Evolutionary conservation across 2,113 vertebrate species (phyloP).

Genomic region (Gymnocephalus cernua): DNA sequence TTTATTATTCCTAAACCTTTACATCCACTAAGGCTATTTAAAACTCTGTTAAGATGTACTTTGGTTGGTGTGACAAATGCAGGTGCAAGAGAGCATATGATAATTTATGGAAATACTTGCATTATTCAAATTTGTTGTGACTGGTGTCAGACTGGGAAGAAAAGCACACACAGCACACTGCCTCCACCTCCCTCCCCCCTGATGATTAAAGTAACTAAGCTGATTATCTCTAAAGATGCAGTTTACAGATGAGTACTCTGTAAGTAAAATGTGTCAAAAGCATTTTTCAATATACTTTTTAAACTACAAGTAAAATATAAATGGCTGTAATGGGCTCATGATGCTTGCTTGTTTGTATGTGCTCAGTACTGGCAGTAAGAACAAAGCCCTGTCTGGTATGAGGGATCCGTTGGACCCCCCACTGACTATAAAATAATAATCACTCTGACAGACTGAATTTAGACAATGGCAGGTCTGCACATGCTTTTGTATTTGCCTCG

Average conservation of each 20-base stretch:
- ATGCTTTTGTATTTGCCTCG: constrained; percentile 43
- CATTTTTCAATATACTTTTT: not conserved
- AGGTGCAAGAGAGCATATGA: constrained; percentile 1
- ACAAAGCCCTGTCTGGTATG: constrained; percentile 74
- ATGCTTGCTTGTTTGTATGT: constrained; percentile 26
- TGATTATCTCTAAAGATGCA: constrained; percentile 26
- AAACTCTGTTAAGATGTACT: not conserved
- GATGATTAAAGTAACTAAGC: constrained; percentile 25
- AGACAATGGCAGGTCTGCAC: constrained; percentile 61
- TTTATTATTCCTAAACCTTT: not conserved
- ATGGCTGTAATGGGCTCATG: not conserved
- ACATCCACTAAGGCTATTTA: not conserved
- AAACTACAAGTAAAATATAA: not conserved
- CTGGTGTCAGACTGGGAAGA: constrained; percentile 4
- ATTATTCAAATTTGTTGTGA: constrained; percentile 47
- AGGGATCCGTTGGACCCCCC: constrained; percentile 75
- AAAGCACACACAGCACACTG: not conserved
- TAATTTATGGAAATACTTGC: constrained; percentile 50
- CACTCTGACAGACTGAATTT: constrained; percentile 36
- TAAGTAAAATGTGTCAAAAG: not conserved
- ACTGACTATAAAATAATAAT: constrained; percentile 68
- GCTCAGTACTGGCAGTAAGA: constrained; percentile 32
- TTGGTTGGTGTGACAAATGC: not conserved
- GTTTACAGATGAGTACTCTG: not conserved
- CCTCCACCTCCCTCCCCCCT: not conserved